These are phyloP conservation scores for Melanocharis versteri DNA, from an alignment of 2,113 vertebrate genomes.

Conservation along the genomic window DNA sequence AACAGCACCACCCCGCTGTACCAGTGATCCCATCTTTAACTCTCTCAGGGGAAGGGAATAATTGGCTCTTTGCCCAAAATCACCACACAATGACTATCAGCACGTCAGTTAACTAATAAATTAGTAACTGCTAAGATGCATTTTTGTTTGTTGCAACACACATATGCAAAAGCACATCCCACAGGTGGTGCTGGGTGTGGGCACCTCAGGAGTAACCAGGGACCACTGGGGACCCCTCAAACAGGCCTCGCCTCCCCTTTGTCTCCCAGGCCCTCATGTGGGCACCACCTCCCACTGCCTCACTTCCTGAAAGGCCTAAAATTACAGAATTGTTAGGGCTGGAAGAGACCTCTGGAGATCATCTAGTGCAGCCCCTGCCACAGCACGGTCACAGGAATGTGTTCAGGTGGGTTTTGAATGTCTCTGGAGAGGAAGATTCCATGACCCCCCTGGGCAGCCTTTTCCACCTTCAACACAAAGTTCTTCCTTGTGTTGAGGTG, in stretches of 20 bases:
- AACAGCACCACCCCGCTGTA: too few relatives aligned
- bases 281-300: background rate
- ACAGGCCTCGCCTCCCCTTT: background rate
- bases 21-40: background rate
- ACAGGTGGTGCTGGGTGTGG: background rate
- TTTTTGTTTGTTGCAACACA: background rate
- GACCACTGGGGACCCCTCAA: background rate
- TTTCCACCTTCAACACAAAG: background rate
- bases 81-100: fast-evolving
- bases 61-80: background rate
- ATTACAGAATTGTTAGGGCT: background rate
- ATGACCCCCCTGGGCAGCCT: fast-evolving
- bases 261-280: background rate
- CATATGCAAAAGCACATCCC: too few relatives aligned
- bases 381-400: background rate
- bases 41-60: background rate
- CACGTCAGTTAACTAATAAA: background rate
- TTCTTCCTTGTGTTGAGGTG: background rate
- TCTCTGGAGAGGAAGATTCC: background rate
- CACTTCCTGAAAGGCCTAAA: background rate
- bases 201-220: background rate
- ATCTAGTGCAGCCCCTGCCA: background rate
- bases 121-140: fast-evolving
- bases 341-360: background rate
- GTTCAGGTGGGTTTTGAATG: background rate